These are phyloP conservation scores for Endomychus coccineus DNA, from an alignment of 2,888 invertebrate species.

Conservation along the genomic window DNA sequence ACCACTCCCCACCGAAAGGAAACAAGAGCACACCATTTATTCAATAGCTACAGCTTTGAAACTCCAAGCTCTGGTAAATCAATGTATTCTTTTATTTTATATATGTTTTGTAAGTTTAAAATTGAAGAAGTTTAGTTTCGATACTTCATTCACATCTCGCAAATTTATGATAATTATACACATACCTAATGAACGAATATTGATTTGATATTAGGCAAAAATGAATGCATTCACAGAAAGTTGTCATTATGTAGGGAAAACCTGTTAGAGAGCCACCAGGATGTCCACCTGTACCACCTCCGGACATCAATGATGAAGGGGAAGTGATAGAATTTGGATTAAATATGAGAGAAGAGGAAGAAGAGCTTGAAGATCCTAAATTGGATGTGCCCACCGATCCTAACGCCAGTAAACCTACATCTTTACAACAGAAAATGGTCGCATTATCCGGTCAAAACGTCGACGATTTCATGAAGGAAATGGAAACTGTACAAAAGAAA, in stretches of 20 bases:
- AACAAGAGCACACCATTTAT: constrained; percentile 42
- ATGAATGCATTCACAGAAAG: background rate
- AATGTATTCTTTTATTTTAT: no score
- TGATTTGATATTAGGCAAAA: background rate
- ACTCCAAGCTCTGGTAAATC: constrained; percentile 38
- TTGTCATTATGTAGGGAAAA: constrained; percentile 40
- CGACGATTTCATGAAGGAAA: constrained; percentile 88
- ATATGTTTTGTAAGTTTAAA: constrained; percentile 7
- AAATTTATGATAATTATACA: no score
- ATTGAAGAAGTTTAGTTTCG: constrained; percentile 2
- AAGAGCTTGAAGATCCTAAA: constrained; percentile 27
- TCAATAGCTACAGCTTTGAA: constrained; percentile 43
- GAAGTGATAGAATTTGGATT: constrained; percentile 46
- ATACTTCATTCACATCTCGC: background rate
- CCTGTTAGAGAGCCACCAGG: constrained; percentile 68
- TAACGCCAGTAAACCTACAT: constrained; percentile 55
- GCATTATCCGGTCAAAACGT: constrained; percentile 87
- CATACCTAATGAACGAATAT: background rate
- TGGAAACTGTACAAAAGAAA: constrained; percentile 78
- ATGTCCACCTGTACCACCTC: constrained; percentile 80
- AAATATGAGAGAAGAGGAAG: constrained; percentile 27
- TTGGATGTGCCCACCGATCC: constrained; percentile 18
- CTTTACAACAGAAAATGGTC: constrained; percentile 78
- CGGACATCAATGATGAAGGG: constrained; percentile 60
- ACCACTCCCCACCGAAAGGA: constrained; percentile 39